Percentiles rank a stretch among this genome's conserved stretches.
These are phyloP conservation scores for Microctenopoma lineatum DNA, from an alignment of 2,797 vertebrate genomes.

Conservation along the genomic window DNA sequence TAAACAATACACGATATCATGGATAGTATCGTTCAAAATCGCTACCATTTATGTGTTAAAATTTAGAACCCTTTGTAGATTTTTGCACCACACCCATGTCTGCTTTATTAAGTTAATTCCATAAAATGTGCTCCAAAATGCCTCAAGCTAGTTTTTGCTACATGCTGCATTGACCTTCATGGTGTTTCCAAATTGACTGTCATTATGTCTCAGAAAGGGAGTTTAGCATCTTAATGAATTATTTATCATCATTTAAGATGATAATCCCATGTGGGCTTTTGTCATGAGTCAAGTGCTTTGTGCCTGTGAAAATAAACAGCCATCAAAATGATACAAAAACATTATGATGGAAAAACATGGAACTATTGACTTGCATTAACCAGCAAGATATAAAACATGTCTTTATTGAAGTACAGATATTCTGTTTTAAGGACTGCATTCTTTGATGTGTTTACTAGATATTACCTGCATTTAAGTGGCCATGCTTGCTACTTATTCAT, in stretches of 20 bases:
- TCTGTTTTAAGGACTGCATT: no score
- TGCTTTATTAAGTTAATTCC: conserved; percentile 38
- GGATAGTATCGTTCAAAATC: not conserved
- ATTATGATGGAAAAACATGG: not conserved
- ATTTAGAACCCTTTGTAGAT: conserved; percentile 12
- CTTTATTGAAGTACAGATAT: not conserved
- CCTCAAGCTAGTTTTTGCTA: not conserved
- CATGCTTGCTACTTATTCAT: conserved; percentile 43
- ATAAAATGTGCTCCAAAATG: conserved; percentile 15
- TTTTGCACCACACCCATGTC: conserved; percentile 33
- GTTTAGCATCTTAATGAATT: conserved; percentile 48
- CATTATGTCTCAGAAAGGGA: conserved; percentile 36
- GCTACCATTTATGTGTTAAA: not conserved
- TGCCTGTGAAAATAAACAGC: conserved; percentile 14
- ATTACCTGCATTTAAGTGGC: conserved; percentile 10
- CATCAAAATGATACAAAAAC: not conserved
- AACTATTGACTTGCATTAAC: conserved; percentile 19
- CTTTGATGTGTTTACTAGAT: no score
- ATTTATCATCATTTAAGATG: conserved; percentile 45
- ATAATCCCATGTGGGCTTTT: conserved; percentile 37
- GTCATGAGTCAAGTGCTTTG: conserved; percentile 38
- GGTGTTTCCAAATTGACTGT: conserved; percentile 31
- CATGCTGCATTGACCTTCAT: conserved; percentile 6
- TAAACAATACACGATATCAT: conserved; percentile 5
- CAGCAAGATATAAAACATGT: not conserved